Conservation (phyloP, 1,140 invertebrate genomes). For the Camponotus pennsylvanicus region DNA sequence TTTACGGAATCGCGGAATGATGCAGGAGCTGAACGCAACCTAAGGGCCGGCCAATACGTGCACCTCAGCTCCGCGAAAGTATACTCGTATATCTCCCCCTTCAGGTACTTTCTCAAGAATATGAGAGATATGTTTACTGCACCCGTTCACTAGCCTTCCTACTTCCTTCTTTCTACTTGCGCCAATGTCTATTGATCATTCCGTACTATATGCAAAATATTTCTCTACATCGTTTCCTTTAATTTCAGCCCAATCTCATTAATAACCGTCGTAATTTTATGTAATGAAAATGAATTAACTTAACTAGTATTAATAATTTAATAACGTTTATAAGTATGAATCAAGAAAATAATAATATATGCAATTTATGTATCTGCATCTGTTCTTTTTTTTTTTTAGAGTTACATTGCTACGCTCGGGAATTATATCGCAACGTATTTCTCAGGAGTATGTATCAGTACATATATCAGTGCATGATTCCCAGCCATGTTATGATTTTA, state of each 20-base stretch:
- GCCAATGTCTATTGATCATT: conserved; percentile 58
- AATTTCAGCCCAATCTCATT: neutral
- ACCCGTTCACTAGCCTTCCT: neutral
- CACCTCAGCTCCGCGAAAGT: conserved; percentile 63
- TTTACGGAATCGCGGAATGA: conserved; percentile 54
- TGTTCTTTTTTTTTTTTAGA: neutral
- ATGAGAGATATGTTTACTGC: conserved; percentile 72
- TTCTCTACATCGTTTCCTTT: neutral
- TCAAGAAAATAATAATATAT: neutral
- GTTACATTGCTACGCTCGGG: neutral
- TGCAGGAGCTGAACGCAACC: conserved; percentile 53
- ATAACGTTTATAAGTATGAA: neutral
- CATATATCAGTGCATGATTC: neutral
- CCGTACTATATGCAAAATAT: neutral
- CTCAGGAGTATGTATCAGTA: neutral
- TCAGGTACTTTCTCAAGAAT: conserved; percentile 70
- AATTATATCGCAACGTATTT: conserved; percentile 9
- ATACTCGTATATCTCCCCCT: conserved; percentile 69
- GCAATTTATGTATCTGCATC: neutral
- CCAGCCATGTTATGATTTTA: conserved; percentile 44
- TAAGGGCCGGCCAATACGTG: conserved; percentile 47
- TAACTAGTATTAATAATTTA: neutral
- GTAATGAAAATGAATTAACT: neutral
- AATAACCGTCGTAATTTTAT: neutral
- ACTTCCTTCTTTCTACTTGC: neutral